A percentile compares a stretch with the other conserved stretches of the same genome.
Evolutionary conservation across 1,140 invertebrate genomes (phyloP).

Genomic region (Arion vulgaris): DNA sequence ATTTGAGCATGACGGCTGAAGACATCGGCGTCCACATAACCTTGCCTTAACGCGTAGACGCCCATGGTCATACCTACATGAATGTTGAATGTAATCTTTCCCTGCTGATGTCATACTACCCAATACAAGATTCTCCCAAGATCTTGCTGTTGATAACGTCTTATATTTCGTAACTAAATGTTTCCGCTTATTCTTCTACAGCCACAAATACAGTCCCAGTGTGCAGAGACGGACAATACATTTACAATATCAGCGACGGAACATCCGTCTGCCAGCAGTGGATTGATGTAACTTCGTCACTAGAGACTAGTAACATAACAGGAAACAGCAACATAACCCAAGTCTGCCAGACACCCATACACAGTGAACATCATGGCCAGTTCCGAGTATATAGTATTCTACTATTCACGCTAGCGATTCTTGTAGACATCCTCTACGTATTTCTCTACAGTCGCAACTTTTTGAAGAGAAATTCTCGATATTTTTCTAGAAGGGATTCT

Average conservation of each 20-base stretch:
- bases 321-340: not conserved
- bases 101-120: too few relatives aligned
- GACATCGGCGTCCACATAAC: too few relatives aligned
- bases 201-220: not conserved
- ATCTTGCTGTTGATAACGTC: too few relatives aligned
- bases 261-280: not conserved
- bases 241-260: not conserved
- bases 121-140: too few relatives aligned
- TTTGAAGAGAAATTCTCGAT: not conserved
- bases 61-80: too few relatives aligned
- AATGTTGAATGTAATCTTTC: too few relatives aligned
- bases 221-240: not conserved
- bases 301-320: not conserved
- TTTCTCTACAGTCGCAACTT: not conserved
- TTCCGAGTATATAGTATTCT: not conserved
- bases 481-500: not conserved
- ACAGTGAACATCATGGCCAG: not conserved
- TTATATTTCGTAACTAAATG: too few relatives aligned
- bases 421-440: not conserved
- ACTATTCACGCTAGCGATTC: not conserved
- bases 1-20: too few relatives aligned
- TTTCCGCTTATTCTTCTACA: not conserved
- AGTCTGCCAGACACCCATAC: not conserved
- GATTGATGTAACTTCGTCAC: not conserved
- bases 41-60: too few relatives aligned